A percentile compares a stretch with the other conserved stretches of the same genome.
Evolutionary conservation across 2,888 invertebrate species (phyloP).

Genomic region (Ophion obscuratus): DNA sequence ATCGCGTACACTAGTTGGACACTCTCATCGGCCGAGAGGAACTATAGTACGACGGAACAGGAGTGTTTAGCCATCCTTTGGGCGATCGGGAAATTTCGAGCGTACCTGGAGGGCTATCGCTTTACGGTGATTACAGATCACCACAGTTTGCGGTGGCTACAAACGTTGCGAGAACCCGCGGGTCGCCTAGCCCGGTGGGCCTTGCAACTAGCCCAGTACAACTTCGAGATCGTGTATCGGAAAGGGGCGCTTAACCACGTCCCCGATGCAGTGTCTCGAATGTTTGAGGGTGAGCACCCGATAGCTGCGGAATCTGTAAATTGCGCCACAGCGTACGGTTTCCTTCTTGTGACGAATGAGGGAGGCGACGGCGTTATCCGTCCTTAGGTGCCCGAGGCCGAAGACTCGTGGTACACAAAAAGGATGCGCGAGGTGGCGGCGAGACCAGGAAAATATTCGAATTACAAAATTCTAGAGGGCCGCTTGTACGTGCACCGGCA

Average conservation of each 20-base stretch:
- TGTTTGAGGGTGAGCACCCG: constrained; percentile 10
- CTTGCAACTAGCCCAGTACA: constrained; percentile 24
- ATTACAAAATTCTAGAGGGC: not conserved
- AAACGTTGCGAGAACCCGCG: constrained; percentile 36
- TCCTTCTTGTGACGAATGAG: no score
- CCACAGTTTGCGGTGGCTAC: constrained; percentile 41
- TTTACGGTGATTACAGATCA: constrained; percentile 55
- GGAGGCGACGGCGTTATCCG: no score
- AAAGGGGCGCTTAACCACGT: constrained; percentile 66
- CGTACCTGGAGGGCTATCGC: constrained; percentile 44
- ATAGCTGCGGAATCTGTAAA: not conserved
- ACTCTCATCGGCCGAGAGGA: no score
- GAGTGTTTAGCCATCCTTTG: not conserved
- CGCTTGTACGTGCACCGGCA: not conserved
- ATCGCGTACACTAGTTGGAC: no score
- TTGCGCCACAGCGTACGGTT: no score
- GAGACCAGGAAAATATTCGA: not conserved
- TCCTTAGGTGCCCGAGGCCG: no score
- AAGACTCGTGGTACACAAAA: not conserved
- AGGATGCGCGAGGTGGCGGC: not conserved
- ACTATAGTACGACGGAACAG: constrained; percentile 15
- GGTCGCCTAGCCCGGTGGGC: constrained; percentile 46
- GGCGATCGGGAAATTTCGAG: constrained; percentile 37
- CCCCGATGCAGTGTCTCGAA: constrained; percentile 48
- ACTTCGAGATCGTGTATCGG: constrained; percentile 27